Evolutionary conservation across 2,113 vertebrate species (phyloP), one percentile per base, ranked within the genome.

Genomic region (Tupaia chinensis): DNA sequence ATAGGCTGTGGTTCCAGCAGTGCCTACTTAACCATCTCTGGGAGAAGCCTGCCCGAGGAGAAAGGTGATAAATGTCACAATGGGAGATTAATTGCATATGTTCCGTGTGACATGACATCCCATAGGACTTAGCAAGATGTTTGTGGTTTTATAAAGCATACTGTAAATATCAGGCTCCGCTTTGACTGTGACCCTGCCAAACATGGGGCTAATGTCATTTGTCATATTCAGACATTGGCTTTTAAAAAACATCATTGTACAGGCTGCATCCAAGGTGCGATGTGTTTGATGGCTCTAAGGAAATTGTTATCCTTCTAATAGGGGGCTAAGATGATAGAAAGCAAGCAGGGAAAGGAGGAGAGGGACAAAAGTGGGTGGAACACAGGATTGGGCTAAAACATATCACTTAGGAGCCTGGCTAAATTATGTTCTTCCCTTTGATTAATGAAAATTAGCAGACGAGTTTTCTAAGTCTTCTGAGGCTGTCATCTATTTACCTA

Each of bases 61-160:
- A 92, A 94, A 87, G 94, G 93, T 94, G 97, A 95, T 98, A 98
- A 97, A 97, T 98, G 97, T 94, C 97, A 98, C 97, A 97, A 97
- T 95, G 83, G 87, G 95, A 98, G 98, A 98, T 98, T 98, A 98
- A 98, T 98, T 98, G 98, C 97, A 85, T 97, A 79, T 92, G 97
- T 98, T 98, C 70, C 73, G 23, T 98, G 93, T 97, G 98, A 98
- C 94, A 97, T 0, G n/a, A 96, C 96, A 84, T 79, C 85, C 97
- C 15, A 25, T 34, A 98, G 97, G 98, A 98, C 74, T 19, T 89
- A 79, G 93, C 94, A 90, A 96, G 91, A 96, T 98, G 96, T 98
- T 98, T 98, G 98, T 95, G 93, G 96, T 97, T 97, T 97, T 98
- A 96, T 94, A 97, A 97, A 95, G 82, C 0, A 5, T 53, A 80